phyloP scores from a whole-genome alignment of 2,888 invertebrate species.

The Lacanobia oleracea region DNA sequence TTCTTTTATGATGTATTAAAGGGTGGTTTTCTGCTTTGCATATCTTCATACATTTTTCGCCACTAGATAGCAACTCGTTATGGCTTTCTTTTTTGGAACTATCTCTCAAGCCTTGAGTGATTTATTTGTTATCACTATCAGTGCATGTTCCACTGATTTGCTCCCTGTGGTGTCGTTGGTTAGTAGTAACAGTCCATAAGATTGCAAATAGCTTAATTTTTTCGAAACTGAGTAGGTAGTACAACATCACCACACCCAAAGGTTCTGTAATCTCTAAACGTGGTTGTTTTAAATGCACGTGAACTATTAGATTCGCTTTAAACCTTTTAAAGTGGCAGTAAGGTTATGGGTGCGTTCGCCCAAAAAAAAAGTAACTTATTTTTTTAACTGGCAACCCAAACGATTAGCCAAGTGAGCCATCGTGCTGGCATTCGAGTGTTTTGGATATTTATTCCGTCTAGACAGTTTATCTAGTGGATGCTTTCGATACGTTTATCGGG shows the following conservation, averaged over 20 bases:
- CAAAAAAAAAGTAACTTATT: conserved; percentile 78
- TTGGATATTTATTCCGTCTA: conserved; percentile 88
- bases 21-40: not conserved
- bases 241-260: conserved; percentile 74
- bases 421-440: conserved; percentile 88
- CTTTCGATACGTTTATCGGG: conserved; percentile 84
- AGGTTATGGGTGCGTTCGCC: conserved; percentile 79
- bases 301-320: conserved; percentile 86
- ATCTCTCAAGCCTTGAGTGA: conserved; percentile 9
- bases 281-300: conserved; percentile 80
- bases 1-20: not conserved
- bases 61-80: not conserved
- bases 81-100: conserved; percentile 6
- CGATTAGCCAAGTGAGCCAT: conserved; percentile 90
- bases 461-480: conserved; percentile 85
- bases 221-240: conserved; percentile 22
- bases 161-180: not conserved
- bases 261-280: conserved; percentile 77
- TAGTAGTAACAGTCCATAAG: conserved; percentile 31
- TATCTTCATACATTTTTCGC: conserved; percentile 16
- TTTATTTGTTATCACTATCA: conserved; percentile 25
- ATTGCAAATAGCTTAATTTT: conserved; percentile 42
- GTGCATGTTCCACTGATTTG: conserved; percentile 11
- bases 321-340: conserved; percentile 86
- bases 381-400: conserved; percentile 79